Conservation (phyloP, 53 echinoderm and acorn worm genomes). For the Holothuria scabra region DNA sequence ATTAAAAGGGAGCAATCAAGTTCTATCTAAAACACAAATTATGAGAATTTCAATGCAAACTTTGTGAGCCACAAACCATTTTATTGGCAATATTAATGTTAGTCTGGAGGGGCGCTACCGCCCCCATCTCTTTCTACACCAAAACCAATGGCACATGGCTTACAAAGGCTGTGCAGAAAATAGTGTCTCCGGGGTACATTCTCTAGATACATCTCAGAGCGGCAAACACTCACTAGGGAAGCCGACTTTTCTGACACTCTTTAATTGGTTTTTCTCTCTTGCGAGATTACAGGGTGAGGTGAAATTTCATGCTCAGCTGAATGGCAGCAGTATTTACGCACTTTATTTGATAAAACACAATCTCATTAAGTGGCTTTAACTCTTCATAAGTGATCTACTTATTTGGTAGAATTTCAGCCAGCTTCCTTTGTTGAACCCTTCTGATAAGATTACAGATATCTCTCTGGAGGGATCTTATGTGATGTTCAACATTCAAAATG, state of each 20-base stretch:
- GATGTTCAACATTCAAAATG: too few species aligned
- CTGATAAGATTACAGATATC: conserved; percentile 4
- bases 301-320: conserved; percentile 42
- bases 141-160: too few species aligned
- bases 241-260: conserved; percentile 43
- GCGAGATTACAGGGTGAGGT: conserved; percentile 31
- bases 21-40: too few species aligned
- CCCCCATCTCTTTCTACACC: too few species aligned
- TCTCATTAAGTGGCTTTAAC: conserved; percentile 45
- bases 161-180: not conserved
- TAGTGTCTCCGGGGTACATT: conserved; percentile 23
- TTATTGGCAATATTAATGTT: too few species aligned
- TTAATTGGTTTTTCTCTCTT: conserved; percentile 47
- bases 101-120: too few species aligned
- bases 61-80: too few species aligned
- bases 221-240: conserved; percentile 11
- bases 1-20: too few species aligned
- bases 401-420: conserved; percentile 17
- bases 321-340: conserved; percentile 34
- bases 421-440: conserved; percentile 13
- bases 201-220: too few species aligned
- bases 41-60: too few species aligned
- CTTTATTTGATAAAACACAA: conserved; percentile 40
- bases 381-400: conserved; percentile 20
- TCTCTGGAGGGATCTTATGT: not conserved